A percentile compares a stretch with the other conserved stretches of the same genome.
Conservation (phyloP, 2,888 invertebrate species). For the Agrenia bidenticulata region DNA sequence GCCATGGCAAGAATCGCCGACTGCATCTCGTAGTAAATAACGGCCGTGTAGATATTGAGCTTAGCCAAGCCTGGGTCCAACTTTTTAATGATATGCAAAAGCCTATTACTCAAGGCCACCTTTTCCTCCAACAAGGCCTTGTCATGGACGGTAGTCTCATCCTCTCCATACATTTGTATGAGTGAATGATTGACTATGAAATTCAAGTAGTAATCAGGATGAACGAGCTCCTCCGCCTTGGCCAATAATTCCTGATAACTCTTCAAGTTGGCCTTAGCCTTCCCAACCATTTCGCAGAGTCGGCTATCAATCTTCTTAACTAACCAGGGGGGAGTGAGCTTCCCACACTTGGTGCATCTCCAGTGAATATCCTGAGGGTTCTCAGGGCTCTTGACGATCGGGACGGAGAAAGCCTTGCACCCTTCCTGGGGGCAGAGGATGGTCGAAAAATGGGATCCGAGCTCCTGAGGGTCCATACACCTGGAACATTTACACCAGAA, state of each 20-base stretch:
- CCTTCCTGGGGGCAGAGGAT: constrained; percentile 45
- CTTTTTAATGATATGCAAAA: constrained; percentile 54
- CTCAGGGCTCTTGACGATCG: constrained; percentile 19
- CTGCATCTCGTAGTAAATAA: constrained; percentile 70
- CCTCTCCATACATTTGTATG: constrained; percentile 73
- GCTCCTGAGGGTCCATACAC: constrained; percentile 48
- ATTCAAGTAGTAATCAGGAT: constrained; percentile 80
- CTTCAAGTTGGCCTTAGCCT: constrained; percentile 38
- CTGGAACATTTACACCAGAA: constrained; percentile 52
- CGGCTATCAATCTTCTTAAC: constrained; percentile 50
- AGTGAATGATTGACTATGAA: constrained; percentile 79
- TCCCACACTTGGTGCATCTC: constrained; percentile 49
- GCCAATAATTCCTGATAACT: constrained; percentile 63
- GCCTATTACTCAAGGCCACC: constrained; percentile 54
- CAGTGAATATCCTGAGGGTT: constrained; percentile 37
- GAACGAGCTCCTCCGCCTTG: constrained; percentile 72
- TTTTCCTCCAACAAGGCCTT: constrained; percentile 47
- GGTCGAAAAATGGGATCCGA: constrained; percentile 51
- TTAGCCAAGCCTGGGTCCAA: constrained; percentile 56
- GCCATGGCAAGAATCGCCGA: constrained; percentile 54
- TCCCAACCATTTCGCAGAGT: constrained; percentile 49
- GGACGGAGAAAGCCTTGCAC: constrained; percentile 39
- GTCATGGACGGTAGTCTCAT: constrained; percentile 55
- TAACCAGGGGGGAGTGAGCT: constrained; percentile 48
- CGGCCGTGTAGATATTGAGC: constrained; percentile 74